phyloP scores from a whole-genome alignment of 2,797 vertebrate genomes.

The Neomorphus geoffroyi region DNA sequence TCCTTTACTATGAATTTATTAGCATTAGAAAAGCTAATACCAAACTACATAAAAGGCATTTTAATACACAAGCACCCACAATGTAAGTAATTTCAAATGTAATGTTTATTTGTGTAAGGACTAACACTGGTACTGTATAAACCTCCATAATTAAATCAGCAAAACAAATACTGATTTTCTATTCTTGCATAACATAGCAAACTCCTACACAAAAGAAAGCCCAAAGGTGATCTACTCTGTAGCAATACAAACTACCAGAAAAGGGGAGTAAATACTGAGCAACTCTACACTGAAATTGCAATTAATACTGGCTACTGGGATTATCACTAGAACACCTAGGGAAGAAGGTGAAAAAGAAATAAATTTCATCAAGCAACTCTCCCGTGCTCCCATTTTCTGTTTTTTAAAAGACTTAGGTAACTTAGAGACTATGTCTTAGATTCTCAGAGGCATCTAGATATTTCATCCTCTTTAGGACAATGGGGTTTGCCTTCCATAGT shows the following conservation, averaged over 20 bases:
- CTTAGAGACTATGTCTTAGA: neutral
- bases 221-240: neutral
- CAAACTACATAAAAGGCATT: neutral
- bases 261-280: neutral
- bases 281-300: neutral
- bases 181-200: neutral
- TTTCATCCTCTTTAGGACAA: neutral
- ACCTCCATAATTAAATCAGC: neutral
- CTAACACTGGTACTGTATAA: neutral
- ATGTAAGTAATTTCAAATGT: neutral
- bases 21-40: neutral
- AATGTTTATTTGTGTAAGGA: neutral
- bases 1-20: neutral
- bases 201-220: neutral
- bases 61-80: neutral
- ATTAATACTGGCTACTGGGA: neutral
- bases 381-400: neutral
- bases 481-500: neutral
- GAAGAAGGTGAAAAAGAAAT: neutral
- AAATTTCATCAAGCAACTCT: neutral
- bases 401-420: neutral
- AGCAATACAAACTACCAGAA: neutral
- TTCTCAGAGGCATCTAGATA: neutral
- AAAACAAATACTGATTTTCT: neutral
- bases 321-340: neutral